Conservation (phyloP, 1,140 invertebrate species). For the Doryteuthis pealeii region DNA sequence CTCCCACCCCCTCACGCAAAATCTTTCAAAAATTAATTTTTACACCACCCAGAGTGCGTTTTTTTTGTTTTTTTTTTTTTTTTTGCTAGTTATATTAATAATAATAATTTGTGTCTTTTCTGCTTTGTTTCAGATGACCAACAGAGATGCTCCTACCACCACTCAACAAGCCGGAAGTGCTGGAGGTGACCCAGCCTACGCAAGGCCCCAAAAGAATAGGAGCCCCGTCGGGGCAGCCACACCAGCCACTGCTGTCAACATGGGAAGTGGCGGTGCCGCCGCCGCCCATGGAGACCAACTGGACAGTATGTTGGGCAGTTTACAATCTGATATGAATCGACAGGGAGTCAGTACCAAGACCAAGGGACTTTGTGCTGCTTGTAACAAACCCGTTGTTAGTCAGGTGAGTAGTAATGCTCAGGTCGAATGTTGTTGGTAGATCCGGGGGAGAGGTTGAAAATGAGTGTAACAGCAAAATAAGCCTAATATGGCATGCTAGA, state of each 20-base stretch:
- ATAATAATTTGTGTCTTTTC: too few species aligned
- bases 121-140: conserved; percentile 3
- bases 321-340: conserved; percentile 73
- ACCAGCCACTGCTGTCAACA: background rate
- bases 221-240: conserved; percentile 43
- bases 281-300: conserved; percentile 67
- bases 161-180: conserved; percentile 1
- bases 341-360: conserved; percentile 97
- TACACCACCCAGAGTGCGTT: too few species aligned
- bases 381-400: conserved; percentile 96
- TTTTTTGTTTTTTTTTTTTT: too few species aligned
- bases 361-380: conserved; percentile 96
- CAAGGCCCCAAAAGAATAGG: conserved; percentile 51
- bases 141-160: background rate
- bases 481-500: too few species aligned
- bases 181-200: conserved; percentile 69
- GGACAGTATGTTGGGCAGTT: conserved; percentile 90
- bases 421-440: too few species aligned
- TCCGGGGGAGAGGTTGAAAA: too few species aligned
- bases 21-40: too few species aligned
- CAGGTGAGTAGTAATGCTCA: conserved; percentile 69
- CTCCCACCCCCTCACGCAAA: too few species aligned
- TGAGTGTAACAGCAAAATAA: too few species aligned
- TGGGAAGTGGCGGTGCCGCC: background rate
- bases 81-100: too few species aligned